Conservation (phyloP, 2,888 invertebrate species). For the Drosophila fungiperda region DNA sequence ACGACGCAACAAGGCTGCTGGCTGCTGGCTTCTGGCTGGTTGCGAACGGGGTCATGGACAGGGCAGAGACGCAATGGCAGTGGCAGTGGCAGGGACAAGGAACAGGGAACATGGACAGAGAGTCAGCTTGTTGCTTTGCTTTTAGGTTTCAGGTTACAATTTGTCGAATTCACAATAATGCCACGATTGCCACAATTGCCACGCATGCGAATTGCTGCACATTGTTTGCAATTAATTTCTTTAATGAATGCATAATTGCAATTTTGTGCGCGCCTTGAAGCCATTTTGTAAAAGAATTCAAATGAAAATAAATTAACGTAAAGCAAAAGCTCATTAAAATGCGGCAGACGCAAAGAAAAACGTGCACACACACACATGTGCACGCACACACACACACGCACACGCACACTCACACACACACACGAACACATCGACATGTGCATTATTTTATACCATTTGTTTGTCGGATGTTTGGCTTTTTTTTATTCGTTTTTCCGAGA, state of each 20-base stretch:
- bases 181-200: conserved; percentile 39
- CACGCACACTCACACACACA: not conserved
- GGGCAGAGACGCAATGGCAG: not conserved
- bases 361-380: conserved; percentile 28
- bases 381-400: not conserved
- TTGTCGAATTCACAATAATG: conserved; percentile 68
- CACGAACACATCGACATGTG: conserved; percentile 28
- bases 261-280: conserved; percentile 77
- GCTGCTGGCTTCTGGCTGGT: not conserved
- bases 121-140: conserved; percentile 52
- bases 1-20: conserved; percentile 56
- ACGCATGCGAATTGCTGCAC: conserved; percentile 64
- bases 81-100: not conserved
- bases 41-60: conserved; percentile 26
- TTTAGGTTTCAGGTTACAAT: conserved; percentile 49
- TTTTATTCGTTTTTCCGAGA: conserved; percentile 17
- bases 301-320: conserved; percentile 81
- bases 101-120: not conserved
- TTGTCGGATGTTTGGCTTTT: conserved; percentile 36
- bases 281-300: conserved; percentile 78
- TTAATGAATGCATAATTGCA: conserved; percentile 82
- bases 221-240: conserved; percentile 80
- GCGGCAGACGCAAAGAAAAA: conserved; percentile 63
- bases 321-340: conserved; percentile 81
- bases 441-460: conserved; percentile 71